These are phyloP conservation scores for Thalassophryne amazonica DNA, from an alignment of 2,797 vertebrate species.

Conservation along the genomic window DNA sequence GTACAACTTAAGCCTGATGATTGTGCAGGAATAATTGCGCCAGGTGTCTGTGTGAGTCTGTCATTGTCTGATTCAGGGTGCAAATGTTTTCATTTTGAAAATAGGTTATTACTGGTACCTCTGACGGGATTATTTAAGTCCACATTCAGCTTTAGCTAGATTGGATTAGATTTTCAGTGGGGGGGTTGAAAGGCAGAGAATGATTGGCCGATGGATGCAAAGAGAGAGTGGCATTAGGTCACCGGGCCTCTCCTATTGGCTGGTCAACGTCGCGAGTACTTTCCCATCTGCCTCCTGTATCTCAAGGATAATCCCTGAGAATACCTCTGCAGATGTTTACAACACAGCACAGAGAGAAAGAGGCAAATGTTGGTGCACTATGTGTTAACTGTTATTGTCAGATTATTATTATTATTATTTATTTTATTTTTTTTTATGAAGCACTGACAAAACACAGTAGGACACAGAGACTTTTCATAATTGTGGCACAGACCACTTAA, in stretches of 20 bases:
- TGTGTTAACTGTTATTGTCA: background rate
- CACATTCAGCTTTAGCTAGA: conserved; percentile 71
- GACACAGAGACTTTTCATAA: background rate
- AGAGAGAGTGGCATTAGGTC: conserved; percentile 67
- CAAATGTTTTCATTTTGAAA: conserved; percentile 56
- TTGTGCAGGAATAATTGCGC: background rate
- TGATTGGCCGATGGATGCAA: conserved; percentile 69
- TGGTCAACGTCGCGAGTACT: conserved; percentile 36
- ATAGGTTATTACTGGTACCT: conserved; percentile 62
- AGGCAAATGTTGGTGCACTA: conserved; percentile 1
- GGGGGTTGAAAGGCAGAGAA: conserved; percentile 22
- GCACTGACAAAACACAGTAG: background rate
- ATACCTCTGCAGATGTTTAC: conserved; percentile 78
- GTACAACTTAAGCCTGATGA: background rate
- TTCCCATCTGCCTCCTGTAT: conserved; percentile 77
- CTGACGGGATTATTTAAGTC: conserved; percentile 75
- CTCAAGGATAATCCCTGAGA: conserved; percentile 79
- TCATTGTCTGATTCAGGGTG: conserved; percentile 1
- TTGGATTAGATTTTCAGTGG: conserved; percentile 74
- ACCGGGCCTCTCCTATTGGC: conserved; percentile 58
- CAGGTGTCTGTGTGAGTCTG: conserved; percentile 1
- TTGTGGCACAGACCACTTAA: background rate
- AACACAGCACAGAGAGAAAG: conserved; percentile 36
- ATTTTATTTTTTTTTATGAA: too few species aligned
- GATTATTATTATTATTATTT: too few species aligned